Evolutionary conservation across 2,113 vertebrate species (phyloP).

Genomic region (Takifugu bimaculatus): DNA sequence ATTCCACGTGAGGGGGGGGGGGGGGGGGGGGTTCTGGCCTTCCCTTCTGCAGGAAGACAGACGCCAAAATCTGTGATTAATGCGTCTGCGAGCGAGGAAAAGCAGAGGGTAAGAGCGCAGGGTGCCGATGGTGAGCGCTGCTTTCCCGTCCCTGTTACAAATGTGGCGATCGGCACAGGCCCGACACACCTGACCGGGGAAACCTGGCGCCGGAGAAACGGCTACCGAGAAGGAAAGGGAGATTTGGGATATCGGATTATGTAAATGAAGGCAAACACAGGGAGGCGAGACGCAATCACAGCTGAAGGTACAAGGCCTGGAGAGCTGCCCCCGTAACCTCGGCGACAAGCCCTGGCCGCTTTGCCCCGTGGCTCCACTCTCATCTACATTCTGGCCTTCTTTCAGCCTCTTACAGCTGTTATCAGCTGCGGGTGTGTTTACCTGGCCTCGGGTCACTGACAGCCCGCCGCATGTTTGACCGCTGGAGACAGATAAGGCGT

Average conservation of each 20-base stretch:
- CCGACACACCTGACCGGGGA: neutral
- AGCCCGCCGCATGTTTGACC: constrained; percentile 61
- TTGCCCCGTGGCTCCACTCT: constrained; percentile 13
- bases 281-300: neutral
- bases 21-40: too few relatives aligned
- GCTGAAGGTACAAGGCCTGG: constrained; percentile 2
- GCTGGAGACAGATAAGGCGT: constrained; percentile 73
- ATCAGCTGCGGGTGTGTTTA: constrained; percentile 73
- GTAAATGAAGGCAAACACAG: too few relatives aligned
- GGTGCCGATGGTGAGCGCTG: too few relatives aligned
- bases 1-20: constrained; percentile 30
- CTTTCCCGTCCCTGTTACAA: neutral
- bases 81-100: too few relatives aligned
- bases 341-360: constrained; percentile 9
- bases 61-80: too few relatives aligned
- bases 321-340: constrained; percentile 18
- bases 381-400: constrained; percentile 17
- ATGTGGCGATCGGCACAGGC: neutral
- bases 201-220: neutral
- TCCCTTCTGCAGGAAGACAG: too few relatives aligned
- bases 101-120: too few relatives aligned
- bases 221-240: neutral
- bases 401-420: constrained; percentile 39
- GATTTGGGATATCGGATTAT: neutral
- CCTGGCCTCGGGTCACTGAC: constrained; percentile 68